These are phyloP conservation scores for Pardalotus punctatus DNA, from an alignment of 2,113 vertebrate species.

Conservation along the genomic window DNA sequence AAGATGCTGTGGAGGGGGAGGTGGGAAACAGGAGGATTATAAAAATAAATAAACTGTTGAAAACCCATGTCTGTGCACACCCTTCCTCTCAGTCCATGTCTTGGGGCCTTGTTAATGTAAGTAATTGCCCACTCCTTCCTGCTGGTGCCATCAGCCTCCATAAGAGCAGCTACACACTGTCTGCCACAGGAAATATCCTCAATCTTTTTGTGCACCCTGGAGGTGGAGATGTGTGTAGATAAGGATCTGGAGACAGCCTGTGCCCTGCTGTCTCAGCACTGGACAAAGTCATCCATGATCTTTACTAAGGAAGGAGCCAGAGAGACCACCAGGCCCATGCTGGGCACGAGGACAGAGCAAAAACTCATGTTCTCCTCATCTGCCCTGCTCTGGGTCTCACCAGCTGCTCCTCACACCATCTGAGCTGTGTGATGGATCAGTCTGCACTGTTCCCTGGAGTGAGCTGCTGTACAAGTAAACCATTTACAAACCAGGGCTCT, in stretches of 20 bases:
- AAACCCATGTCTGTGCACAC: not conserved
- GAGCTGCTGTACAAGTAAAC: not conserved
- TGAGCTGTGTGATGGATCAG: not conserved
- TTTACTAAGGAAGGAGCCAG: not conserved
- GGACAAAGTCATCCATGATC: not conserved
- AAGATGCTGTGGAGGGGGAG: not conserved
- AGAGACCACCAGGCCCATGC: not conserved
- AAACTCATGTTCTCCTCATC: not conserved
- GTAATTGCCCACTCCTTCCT: not conserved
- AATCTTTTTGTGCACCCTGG: not conserved
- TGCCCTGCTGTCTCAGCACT: not conserved
- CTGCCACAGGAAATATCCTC: not conserved
- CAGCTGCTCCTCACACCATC: not conserved
- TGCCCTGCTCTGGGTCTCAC: not conserved
- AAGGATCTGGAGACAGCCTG: not conserved
- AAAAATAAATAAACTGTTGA: constrained; percentile 42
- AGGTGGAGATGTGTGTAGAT: not conserved
- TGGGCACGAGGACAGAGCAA: not conserved
- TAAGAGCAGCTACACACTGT: not conserved
- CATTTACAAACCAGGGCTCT: not conserved
- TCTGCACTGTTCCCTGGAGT: not conserved
- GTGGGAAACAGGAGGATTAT: not conserved
- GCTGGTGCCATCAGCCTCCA: not conserved
- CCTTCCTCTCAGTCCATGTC: not conserved
- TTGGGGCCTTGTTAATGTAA: not conserved